Evolutionary conservation across 2,888 invertebrate genomes (phyloP).

Genomic region (Silvanus unidentatus): DNA sequence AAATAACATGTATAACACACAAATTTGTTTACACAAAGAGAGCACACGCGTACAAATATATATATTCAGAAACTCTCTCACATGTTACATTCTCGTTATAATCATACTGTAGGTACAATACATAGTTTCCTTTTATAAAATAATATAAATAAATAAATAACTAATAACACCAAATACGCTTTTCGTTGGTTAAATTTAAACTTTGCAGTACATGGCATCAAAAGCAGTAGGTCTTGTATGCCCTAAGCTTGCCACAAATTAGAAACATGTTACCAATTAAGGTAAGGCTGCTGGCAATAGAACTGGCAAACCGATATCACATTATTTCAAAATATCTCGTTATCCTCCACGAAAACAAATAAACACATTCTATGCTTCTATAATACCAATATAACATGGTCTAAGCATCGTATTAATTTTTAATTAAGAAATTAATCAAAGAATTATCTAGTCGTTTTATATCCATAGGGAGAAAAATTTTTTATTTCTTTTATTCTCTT

Average conservation of each 20-base stretch:
- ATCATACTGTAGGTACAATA: too few relatives aligned
- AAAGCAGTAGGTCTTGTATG: conserved; percentile 33
- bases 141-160: conserved; percentile 3
- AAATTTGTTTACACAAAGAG: too few relatives aligned
- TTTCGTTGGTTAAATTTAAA: conserved; percentile 1
- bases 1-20: too few relatives aligned
- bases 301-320: conserved; percentile 24
- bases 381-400: conserved; percentile 25
- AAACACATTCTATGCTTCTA: conserved; percentile 26
- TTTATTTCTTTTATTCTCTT: too few relatives aligned
- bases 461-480: too few relatives aligned
- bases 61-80: too few relatives aligned
- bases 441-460: background rate
- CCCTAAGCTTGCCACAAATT: conserved; percentile 38
- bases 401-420: conserved; percentile 22
- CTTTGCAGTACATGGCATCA: conserved; percentile 17
- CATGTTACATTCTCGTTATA: too few relatives aligned
- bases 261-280: conserved; percentile 43
- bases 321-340: conserved; percentile 31
- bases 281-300: conserved; percentile 27
- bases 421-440: conserved; percentile 24
- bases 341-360: conserved; percentile 28
- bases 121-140: background rate
- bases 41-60: too few relatives aligned
- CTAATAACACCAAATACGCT: background rate